Base-by-base conservation (phyloP, 2,113 vertebrate genomes). In the Platichthys stellatus region DNA sequence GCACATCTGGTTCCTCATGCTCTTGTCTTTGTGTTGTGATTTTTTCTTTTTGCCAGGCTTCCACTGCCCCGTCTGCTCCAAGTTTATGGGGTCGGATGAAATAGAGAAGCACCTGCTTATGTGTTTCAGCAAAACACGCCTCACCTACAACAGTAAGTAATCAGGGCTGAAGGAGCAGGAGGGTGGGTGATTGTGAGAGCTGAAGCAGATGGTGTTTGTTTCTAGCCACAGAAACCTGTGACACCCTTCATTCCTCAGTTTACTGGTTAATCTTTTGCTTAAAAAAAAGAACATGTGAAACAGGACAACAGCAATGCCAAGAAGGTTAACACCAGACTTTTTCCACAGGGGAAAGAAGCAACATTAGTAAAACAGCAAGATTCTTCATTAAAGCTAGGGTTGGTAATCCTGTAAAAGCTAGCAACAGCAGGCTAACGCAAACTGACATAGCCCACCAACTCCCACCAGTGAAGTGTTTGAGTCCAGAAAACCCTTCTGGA, bases 51-150 rank as follows among this genome's bases (percentile, higher is more conserved):
- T 63, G 68, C 40, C 92, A 97, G 97, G 96, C 82, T 98, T 98
- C 93, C 97, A 97, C 92, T 99, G 98, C 91, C 98, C 97, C 17
- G 94, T 98, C 63, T 99, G 98, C 95, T 97, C 97, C 89, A 99
- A 97, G 93, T 98, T 96, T 91, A 95, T 99, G 90, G 94, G 94
- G 18, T 94, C 97, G 15, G 96, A 98, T 20, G 97, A 99, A 94
- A 97, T 98, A 87, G 97, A 99, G 89, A 95, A 97, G 82, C 98
- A 99, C 94, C 95, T 99, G 88, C 95, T 97, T 75, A 95, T 96
- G 96, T 99, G 97, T 90, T 96, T 99, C 95, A 98, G 96, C 90
- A 99, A 99, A 89, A 96, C 95, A 61, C 96, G 96, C 83, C 96
- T 99, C 93, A 95, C 96, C 82, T 99, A 99, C 92, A 99, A 99